A percentile compares a stretch with the other conserved stretches of the same genome.
Evolutionary conservation across 2,888 invertebrate species (phyloP).

Genomic region (Dendrolimus houi): DNA sequence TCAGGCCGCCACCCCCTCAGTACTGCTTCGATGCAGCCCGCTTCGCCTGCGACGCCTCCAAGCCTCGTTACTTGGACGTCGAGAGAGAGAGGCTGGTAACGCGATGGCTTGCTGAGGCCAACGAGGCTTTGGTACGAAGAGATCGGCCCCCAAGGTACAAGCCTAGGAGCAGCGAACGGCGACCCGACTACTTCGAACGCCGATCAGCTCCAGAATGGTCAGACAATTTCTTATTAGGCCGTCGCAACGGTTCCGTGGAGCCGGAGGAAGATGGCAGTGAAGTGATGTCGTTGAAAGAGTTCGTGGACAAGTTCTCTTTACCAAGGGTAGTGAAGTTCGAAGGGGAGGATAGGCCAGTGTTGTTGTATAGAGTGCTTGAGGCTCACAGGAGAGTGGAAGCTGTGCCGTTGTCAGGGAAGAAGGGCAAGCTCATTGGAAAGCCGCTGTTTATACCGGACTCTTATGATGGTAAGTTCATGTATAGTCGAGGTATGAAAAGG

Average conservation of each 20-base stretch:
- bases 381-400: constrained; percentile 80
- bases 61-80: constrained; percentile 66
- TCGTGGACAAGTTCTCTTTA: constrained; percentile 78
- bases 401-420: constrained; percentile 73
- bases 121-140: constrained; percentile 61
- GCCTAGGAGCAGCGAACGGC: constrained; percentile 63
- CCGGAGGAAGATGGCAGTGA: constrained; percentile 66
- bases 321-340: constrained; percentile 77
- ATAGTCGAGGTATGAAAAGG: too few relatives aligned
- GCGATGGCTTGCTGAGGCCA: constrained; percentile 69
- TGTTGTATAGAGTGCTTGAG: constrained; percentile 78
- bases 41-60: constrained; percentile 69
- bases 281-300: constrained; percentile 71
- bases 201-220: constrained; percentile 62
- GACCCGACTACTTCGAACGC: constrained; percentile 61
- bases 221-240: constrained; percentile 59
- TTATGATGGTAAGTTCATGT: constrained; percentile 75
- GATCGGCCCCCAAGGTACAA: constrained; percentile 66
- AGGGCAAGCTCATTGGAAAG: constrained; percentile 75
- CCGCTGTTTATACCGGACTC: constrained; percentile 80
- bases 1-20: constrained; percentile 66
- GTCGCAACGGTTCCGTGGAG: constrained; percentile 58
- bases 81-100: constrained; percentile 67
- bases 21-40: constrained; percentile 73
- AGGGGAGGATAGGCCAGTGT: constrained; percentile 74